Evolutionary conservation across 2,888 invertebrate species (phyloP), one percentile per base, ranked within the genome.

Genomic region (Polyommatus icarus): DNA sequence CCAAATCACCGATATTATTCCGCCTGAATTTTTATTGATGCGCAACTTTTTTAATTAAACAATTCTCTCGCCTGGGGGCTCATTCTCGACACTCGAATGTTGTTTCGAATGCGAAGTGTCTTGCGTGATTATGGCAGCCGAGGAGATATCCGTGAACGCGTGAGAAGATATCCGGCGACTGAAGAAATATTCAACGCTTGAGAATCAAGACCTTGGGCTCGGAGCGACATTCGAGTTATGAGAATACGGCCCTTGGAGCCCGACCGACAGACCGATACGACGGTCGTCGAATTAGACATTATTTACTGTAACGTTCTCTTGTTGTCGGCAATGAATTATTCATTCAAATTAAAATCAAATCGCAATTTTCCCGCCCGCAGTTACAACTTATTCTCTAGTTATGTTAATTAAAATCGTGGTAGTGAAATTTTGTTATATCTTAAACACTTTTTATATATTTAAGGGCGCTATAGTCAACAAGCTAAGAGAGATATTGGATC

Each of bases 31-130:
- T 61, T 61, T 59, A 61, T 24, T 61, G n/a, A n/a, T n/a, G 61
- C 61, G 61, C 61, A 61, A 61, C 61, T 61, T 29, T 61, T 61
- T 61, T 61, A 61, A 61, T 61, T 29, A 61, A 61, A 61, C 61
- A 61, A 61, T 61, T 12, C 61, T 29, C 61, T 24, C 61, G 61
- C 24, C 61, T 61, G 24, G 24, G 61, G 3, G 20, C 46, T 46
- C 46, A 46, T 46, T 46, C 46, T 10, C 10, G 46, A 12, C 46
- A 12, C 46, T 3, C 3, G 10, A 46, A 46, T 46, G 10, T 40
- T 10, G 46, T 46, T n/a, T n/a, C n/a, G n/a, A n/a, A n/a, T n/a
- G n/a, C n/a, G n/a, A n/a, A n/a, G n/a, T n/a, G n/a, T n/a, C n/a
- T n/a, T n/a, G n/a, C n/a, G n/a, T n/a, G n/a, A n/a, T n/a, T n/a